These are phyloP conservation scores for Danio choprae DNA, from an alignment of 2,797 vertebrate species.

Conservation along the genomic window DNA sequence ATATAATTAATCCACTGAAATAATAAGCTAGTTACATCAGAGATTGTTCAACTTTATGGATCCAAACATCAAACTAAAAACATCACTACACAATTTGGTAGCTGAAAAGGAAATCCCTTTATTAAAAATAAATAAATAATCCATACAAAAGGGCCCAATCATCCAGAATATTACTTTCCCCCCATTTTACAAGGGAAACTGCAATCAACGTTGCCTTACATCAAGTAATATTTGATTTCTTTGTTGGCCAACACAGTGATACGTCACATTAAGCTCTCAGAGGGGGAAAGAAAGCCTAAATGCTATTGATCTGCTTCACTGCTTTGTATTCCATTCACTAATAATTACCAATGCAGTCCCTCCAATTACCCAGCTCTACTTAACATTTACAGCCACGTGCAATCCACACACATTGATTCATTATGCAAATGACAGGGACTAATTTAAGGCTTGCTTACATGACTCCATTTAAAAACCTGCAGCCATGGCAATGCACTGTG, in stretches of 20 bases:
- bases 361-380: slow-evolving; percentile 76
- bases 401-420: slow-evolving; percentile 73
- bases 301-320: slow-evolving; percentile 76
- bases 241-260: slow-evolving; percentile 41
- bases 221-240: slow-evolving; percentile 25
- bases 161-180: slow-evolving; percentile 25
- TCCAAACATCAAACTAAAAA: not conserved
- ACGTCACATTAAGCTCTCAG: slow-evolving; percentile 46
- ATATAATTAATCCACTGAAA: not conserved
- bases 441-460: slow-evolving; percentile 70
- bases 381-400: slow-evolving; percentile 73
- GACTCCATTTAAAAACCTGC: slow-evolving; percentile 80
- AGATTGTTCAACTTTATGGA: not conserved
- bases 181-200: slow-evolving; percentile 24
- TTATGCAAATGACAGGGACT: slow-evolving; percentile 77
- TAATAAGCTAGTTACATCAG: not conserved
- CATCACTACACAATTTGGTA: slow-evolving; percentile 10
- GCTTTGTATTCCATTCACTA: slow-evolving; percentile 77
- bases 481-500: slow-evolving; percentile 66
- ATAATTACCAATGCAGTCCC: slow-evolving; percentile 79
- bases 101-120: slow-evolving; percentile 4
- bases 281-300: slow-evolving; percentile 62
- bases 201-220: slow-evolving; percentile 30
- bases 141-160: slow-evolving; percentile 17
- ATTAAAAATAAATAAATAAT: slow-evolving; percentile 17